phyloP scores from a whole-genome alignment of 2,888 invertebrate species.

The Coelopa pilipes region DNA sequence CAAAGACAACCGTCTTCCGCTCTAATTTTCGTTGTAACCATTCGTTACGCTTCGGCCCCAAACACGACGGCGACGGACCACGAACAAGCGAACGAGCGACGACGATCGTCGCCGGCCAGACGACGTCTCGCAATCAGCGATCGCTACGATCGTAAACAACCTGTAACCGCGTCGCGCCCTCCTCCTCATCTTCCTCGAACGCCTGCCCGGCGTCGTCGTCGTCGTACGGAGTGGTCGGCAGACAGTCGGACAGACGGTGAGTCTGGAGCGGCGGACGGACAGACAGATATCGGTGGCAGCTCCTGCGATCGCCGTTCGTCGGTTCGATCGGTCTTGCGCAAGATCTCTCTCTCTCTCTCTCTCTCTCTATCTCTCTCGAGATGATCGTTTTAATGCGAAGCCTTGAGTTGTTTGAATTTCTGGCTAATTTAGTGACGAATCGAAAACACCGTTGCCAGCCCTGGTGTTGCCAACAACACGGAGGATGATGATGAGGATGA shows the following conservation, averaged over 20 bases:
- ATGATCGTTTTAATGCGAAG: slow-evolving; percentile 33
- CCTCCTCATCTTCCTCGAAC: not conserved
- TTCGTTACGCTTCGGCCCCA: slow-evolving; percentile 22
- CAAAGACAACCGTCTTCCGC: not conserved
- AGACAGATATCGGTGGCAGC: not conserved
- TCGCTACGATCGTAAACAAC: slow-evolving; percentile 24
- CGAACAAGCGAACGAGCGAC: too few relatives aligned
- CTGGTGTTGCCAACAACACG: not conserved
- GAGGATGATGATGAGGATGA: too few relatives aligned
- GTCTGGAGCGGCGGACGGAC: too few relatives aligned
- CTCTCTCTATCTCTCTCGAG: not conserved
- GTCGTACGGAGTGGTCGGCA: not conserved
- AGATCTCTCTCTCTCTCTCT: slow-evolving; percentile 3
- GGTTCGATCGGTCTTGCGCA: not conserved
- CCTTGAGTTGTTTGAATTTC: slow-evolving; percentile 45
- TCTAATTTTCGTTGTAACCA: slow-evolving; percentile 26
- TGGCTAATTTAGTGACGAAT: slow-evolving; percentile 44
- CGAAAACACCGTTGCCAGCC: not conserved
- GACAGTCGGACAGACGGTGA: too few relatives aligned
- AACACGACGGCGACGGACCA: not conserved
- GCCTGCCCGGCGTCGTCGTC: not conserved
- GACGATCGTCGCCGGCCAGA: not conserved
- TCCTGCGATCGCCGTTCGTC: not conserved
- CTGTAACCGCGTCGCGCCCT: slow-evolving; percentile 16
- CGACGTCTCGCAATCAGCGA: slow-evolving; percentile 20